These are phyloP conservation scores for Percina caprodes DNA, from an alignment of 2,113 vertebrate species.

Conservation along the genomic window DNA sequence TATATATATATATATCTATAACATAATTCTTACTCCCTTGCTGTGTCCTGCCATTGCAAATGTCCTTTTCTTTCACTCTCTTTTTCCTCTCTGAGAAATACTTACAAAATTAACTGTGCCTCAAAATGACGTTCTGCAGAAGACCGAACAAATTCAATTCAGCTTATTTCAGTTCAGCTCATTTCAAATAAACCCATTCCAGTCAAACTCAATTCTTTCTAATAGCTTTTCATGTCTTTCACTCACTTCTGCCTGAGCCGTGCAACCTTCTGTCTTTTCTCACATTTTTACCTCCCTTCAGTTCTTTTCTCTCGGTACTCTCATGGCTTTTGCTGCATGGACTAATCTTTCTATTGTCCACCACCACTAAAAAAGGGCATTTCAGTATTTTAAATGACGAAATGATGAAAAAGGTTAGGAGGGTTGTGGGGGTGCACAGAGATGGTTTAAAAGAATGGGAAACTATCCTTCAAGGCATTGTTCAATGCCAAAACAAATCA, in stretches of 20 bases:
- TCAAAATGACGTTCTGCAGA: not conserved
- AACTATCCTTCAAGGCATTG: conserved; percentile 8
- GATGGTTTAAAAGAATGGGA: conserved; percentile 30
- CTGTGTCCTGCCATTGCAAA: not conserved
- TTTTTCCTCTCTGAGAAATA: not conserved
- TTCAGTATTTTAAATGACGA: conserved; percentile 26
- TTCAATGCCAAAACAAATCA: conserved; percentile 22
- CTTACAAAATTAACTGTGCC: conserved; percentile 5
- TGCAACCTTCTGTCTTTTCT: conserved; percentile 16
- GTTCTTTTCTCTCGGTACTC: conserved; percentile 21
- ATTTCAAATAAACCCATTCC: conserved; percentile 30
- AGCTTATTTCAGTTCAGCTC: conserved; percentile 38
- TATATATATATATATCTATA: no score
- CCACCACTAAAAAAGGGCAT: conserved; percentile 13
- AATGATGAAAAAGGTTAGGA: not conserved
- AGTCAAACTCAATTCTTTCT: conserved; percentile 31
- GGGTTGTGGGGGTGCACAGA: not conserved
- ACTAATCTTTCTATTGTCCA: conserved; percentile 55
- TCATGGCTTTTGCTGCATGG: conserved; percentile 41
- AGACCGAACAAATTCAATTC: conserved; percentile 40
- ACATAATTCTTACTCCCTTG: not conserved
- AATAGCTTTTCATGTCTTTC: conserved; percentile 35
- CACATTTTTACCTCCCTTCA: conserved; percentile 30
- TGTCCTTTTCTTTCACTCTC: not conserved
- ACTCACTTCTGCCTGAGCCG: conserved; percentile 2